A percentile compares a stretch with the other conserved stretches of the same genome.
phyloP scores from a whole-genome alignment of 2,113 vertebrate species.

The Crotalus viridis region DNA sequence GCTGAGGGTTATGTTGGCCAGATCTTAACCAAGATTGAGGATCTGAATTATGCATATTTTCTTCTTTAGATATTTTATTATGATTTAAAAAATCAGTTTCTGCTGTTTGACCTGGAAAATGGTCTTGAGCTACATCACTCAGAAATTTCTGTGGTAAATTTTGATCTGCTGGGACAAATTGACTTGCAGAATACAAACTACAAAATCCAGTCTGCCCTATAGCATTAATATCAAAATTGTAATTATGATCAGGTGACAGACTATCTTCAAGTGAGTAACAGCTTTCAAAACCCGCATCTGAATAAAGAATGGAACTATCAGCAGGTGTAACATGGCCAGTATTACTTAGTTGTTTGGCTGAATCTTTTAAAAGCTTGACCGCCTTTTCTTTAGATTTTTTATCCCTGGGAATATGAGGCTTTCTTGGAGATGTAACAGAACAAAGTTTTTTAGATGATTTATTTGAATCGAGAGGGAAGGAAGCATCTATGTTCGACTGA shows the following conservation, averaged over 20 bases:
- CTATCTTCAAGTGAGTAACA: slow-evolving; percentile 94
- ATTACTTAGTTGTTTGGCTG: slow-evolving; percentile 64
- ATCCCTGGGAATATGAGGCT: slow-evolving; percentile 76
- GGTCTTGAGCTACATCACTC: slow-evolving; percentile 90
- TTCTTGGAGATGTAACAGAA: slow-evolving; percentile 72
- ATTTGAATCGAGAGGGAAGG: slow-evolving; percentile 69
- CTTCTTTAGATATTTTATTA: slow-evolving; percentile 72
- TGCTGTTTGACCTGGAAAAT: slow-evolving; percentile 71
- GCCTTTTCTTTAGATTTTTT: slow-evolving; percentile 77
- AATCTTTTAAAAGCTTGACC: slow-evolving; percentile 74
- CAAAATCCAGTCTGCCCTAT: slow-evolving; percentile 91
- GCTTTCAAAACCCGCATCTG: slow-evolving; percentile 88
- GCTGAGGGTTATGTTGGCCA: slow-evolving; percentile 78
- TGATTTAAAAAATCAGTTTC: slow-evolving; percentile 72
- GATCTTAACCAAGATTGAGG: slow-evolving; percentile 69
- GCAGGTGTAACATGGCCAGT: slow-evolving; percentile 73
- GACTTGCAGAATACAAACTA: slow-evolving; percentile 88
- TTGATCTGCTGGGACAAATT: slow-evolving; percentile 94
- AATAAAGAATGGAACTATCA: slow-evolving; percentile 80
- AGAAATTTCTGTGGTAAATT: slow-evolving; percentile 92
- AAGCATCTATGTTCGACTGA: slow-evolving; percentile 62
- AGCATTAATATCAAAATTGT: slow-evolving; percentile 93
- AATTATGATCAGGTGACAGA: slow-evolving; percentile 93
- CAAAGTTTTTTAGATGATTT: slow-evolving; percentile 73
- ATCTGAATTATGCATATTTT: slow-evolving; percentile 70